Percentiles rank a stretch among this genome's conserved stretches.
phyloP scores from a whole-genome alignment of 2,888 invertebrate species.

The Epinotia demarniana region DNA sequence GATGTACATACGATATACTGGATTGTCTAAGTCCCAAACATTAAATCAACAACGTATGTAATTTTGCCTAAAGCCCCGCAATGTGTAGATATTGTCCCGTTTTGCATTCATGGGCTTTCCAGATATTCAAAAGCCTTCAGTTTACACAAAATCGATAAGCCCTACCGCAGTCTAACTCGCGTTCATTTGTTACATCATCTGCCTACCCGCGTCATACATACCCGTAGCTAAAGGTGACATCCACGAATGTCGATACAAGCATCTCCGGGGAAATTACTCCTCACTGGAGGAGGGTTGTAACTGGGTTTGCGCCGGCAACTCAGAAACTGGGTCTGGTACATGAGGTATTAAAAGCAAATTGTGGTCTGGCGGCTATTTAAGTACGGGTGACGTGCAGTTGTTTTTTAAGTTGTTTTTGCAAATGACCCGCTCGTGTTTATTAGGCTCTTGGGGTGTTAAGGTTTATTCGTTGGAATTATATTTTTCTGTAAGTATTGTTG shows the following conservation, averaged over 20 bases:
- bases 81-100: neutral
- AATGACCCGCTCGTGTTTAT: slow-evolving; percentile 41
- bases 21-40: too few relatives aligned
- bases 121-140: neutral
- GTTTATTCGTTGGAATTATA: slow-evolving; percentile 46
- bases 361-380: slow-evolving; percentile 53
- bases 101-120: neutral
- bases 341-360: slow-evolving; percentile 60
- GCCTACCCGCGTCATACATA: slow-evolving; percentile 27
- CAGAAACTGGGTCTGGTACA: slow-evolving; percentile 55
- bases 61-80: too few relatives aligned
- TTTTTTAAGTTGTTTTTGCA: slow-evolving; percentile 29
- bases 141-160: neutral
- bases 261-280: slow-evolving; percentile 71
- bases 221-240: slow-evolving; percentile 35
- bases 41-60: too few relatives aligned
- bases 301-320: slow-evolving; percentile 56
- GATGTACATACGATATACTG: too few relatives aligned
- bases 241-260: slow-evolving; percentile 62
- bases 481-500: neutral
- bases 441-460: slow-evolving; percentile 49
- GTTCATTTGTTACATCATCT: slow-evolving; percentile 20
- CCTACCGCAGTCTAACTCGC: neutral
- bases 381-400: slow-evolving; percentile 15
- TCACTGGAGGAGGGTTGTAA: slow-evolving; percentile 53